Conservation (phyloP, 2,113 vertebrate species). For the Dasypus novemcinctus region DNA sequence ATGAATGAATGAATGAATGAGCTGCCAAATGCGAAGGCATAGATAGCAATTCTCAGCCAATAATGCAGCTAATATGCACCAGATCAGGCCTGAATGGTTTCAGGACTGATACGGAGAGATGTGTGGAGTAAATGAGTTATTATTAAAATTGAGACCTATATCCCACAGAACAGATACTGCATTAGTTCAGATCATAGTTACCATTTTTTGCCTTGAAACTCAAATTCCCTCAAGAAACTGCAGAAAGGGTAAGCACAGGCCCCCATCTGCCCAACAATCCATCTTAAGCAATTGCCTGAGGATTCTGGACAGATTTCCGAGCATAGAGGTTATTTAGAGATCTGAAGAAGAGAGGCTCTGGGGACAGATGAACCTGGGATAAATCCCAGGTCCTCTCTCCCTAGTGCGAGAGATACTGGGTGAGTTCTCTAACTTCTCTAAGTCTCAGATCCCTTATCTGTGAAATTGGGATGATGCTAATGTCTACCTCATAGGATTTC, state of each 20-base stretch:
- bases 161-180: not conserved
- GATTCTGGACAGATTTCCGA: not conserved
- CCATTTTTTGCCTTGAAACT: not conserved
- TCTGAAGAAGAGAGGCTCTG: not conserved
- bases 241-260: not conserved
- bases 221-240: not conserved
- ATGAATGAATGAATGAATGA: not conserved
- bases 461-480: not conserved
- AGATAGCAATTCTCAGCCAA: not conserved
- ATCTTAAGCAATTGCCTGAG: not conserved
- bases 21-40: not conserved
- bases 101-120: not conserved
- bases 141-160: not conserved
- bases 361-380: not conserved
- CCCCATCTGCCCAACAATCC: not conserved
- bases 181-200: not conserved
- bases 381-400: not conserved
- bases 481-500: not conserved
- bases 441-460: not conserved
- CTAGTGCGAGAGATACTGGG: too few relatives aligned
- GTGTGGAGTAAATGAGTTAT: not conserved
- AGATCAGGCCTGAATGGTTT: not conserved
- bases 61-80: not conserved
- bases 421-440: not conserved
- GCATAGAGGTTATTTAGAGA: not conserved